These are phyloP conservation scores for Odontocolon sp. DNA, from an alignment of 2,888 invertebrate genomes.

Conservation along the genomic window DNA sequence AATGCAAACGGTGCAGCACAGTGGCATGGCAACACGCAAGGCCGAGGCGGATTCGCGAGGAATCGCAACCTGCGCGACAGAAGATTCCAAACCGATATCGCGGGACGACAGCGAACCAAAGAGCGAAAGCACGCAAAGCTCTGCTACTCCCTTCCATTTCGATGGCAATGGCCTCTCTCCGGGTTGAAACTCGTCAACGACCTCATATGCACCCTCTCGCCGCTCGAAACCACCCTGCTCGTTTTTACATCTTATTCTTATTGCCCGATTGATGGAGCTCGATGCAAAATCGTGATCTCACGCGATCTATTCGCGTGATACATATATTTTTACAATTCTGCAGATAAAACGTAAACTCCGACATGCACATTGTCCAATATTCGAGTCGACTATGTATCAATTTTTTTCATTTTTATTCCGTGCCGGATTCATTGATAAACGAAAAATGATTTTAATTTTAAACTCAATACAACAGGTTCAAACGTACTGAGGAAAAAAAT, in stretches of 20 bases:
- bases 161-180: constrained; percentile 27
- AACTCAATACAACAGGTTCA: too few species aligned
- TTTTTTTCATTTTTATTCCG: not conserved
- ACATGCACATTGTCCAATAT: too few species aligned
- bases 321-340: not conserved
- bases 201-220: constrained; percentile 23
- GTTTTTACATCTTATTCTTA: constrained; percentile 43
- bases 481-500: too few species aligned
- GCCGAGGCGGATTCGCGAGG: constrained; percentile 69
- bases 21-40: constrained; percentile 76
- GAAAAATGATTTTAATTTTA: too few species aligned
- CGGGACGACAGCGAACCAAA: constrained; percentile 29
- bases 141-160: constrained; percentile 8
- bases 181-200: constrained; percentile 17
- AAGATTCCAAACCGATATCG: constrained; percentile 76
- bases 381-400: not conserved
- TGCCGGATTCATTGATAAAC: constrained; percentile 31
- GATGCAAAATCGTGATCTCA: constrained; percentile 26
- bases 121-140: constrained; percentile 51
- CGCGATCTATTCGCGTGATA: constrained; percentile 25
- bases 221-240: not conserved
- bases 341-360: not conserved
- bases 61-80: constrained; percentile 71
- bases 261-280: constrained; percentile 19
- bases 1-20: constrained; percentile 36